Base-by-base conservation (phyloP, 2,113 vertebrate genomes). In the Protobothrops flavoviridis region DNA sequence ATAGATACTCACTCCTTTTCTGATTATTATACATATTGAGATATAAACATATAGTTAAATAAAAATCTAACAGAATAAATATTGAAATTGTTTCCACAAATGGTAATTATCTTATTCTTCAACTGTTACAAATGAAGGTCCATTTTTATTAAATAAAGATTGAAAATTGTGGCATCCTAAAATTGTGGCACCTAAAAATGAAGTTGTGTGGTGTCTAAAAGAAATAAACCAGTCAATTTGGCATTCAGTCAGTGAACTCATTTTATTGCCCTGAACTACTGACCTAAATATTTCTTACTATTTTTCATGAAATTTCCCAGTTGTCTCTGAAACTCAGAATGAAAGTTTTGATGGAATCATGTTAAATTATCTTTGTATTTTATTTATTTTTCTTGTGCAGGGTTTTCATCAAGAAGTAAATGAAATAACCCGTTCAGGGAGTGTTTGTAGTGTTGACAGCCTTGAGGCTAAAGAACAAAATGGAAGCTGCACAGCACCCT, bases 361-460 rank as follows among this genome's bases (percentile, higher is more conserved):
- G 87, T 89, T 91, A 33, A 81, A 94, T 81, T 57, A 55, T 93
- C 93, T 91, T 85, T 39, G 48, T 53, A 7, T 87, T 23, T 81
- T 43, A 0, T 85, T 93, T 95, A 33, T 95, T 95, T 87, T 94
- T 96, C 48, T 91, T 95, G 98, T 95, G 95, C 97, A 99, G 99
- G 98, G 98, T 96, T 97, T 98, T 95, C 95, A 96, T 95, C 96
- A 97, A 95, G 97, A 97, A 95, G 95, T 98, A 94, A 97, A 97
- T 93, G 96, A 97, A 91, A 95, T 97, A 96, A 95, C 96, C 90
- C 96, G 96, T 94, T 98, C 98, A 93, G 98, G 98, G 95, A 99
- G 98, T 90, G 93, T 99, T 89, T 98, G 97, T 23, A 99, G 98
- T 96, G 95, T 98, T 95, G 99, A 99, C 97, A 99, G 99, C 95